These are phyloP conservation scores for Xyliphius kryptos DNA, from an alignment of 2,113 vertebrate species.

Conservation along the genomic window DNA sequence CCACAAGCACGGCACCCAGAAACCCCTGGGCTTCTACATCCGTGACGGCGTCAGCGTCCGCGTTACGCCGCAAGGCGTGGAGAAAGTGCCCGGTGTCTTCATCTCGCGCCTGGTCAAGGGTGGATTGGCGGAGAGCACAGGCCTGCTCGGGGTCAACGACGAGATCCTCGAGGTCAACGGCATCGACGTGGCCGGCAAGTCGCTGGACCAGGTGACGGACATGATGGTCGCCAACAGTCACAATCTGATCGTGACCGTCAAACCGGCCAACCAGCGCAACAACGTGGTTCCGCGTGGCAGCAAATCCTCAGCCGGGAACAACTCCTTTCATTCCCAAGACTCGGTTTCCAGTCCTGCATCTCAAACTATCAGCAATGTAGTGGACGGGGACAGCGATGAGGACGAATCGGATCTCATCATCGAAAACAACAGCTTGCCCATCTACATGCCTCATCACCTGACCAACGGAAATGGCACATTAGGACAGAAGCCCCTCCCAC, in stretches of 20 bases:
- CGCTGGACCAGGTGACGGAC: conserved; percentile 93
- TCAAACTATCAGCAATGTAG: conserved; percentile 68
- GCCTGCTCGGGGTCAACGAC: conserved; percentile 86
- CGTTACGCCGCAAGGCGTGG: conserved; percentile 80
- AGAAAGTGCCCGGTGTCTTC: conserved; percentile 91
- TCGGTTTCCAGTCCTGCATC: conserved; percentile 74
- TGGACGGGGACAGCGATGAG: conserved; percentile 77
- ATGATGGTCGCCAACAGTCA: conserved; percentile 99
- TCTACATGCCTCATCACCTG: conserved; percentile 49
- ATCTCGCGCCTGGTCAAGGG: conserved; percentile 91
- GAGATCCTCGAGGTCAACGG: conserved; percentile 96
- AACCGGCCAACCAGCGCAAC: conserved; percentile 91
- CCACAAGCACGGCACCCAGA: conserved; percentile 88
- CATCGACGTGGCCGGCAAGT: conserved; percentile 89
- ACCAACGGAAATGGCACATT: conserved; percentile 66
- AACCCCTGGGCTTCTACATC: conserved; percentile 94
- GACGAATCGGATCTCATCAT: conserved; percentile 83
- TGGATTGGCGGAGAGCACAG: conserved; percentile 88
- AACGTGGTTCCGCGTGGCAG: conserved; percentile 76
- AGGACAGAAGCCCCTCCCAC: conserved; percentile 61
- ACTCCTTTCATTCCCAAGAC: conserved; percentile 68
- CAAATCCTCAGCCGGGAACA: conserved; percentile 71
- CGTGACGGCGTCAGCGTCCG: conserved; percentile 85
- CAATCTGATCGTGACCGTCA: conserved; percentile 93
- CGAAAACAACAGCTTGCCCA: conserved; percentile 67